Evolutionary conservation across 2,113 vertebrate genomes (phyloP), one percentile per base, ranked within the genome.

Genomic region (Megaleporinus macrocephalus): DNA sequence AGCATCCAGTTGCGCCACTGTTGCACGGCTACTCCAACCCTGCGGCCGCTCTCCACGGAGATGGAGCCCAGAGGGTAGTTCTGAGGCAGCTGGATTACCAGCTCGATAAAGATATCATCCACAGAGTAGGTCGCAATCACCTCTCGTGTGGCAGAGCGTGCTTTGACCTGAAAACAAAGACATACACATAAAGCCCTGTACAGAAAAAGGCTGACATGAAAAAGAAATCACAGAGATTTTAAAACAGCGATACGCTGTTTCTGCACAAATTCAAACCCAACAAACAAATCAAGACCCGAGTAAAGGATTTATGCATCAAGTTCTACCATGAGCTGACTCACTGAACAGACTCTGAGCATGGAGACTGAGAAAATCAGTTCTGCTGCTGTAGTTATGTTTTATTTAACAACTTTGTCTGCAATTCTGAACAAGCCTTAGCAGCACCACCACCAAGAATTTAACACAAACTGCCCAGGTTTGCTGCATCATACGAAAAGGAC

Each of bases 1-100:
- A 99, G 89, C 97, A 99, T 98, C 98, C 98, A 99, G 71, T 98
- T 98, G 75, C 98, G 96, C 97, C 98, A 99, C 85, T 99, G 98
- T 92, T 99, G 98, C 1, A 97, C 96, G 4, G 97, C 96, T 30
- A 99, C 98, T 0, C 98, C 98, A n/a, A 99, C 96, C 3, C 98
- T 95, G 73, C 96, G 96, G 51, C 98, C 98, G 66, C 98, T 98
- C 86, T 99, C 98, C 63, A 99, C 98, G 0, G 91, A 90, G 86
- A 99, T 96, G 0, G 96, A 96, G 73, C 98, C 97, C 80, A 99
- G 85, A 0, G 98, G 98, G 84, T 98, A 96, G 90, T 97, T 99
- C 49, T 95, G 93, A 11, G 98, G 97, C 65, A 99, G 93, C 89
- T 98, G 97, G 88, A 99, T 99, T 85, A 99, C 96, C 81, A 99